phyloP scores from a whole-genome alignment of 2,113 vertebrate species.

The Tetrax tetrax region DNA sequence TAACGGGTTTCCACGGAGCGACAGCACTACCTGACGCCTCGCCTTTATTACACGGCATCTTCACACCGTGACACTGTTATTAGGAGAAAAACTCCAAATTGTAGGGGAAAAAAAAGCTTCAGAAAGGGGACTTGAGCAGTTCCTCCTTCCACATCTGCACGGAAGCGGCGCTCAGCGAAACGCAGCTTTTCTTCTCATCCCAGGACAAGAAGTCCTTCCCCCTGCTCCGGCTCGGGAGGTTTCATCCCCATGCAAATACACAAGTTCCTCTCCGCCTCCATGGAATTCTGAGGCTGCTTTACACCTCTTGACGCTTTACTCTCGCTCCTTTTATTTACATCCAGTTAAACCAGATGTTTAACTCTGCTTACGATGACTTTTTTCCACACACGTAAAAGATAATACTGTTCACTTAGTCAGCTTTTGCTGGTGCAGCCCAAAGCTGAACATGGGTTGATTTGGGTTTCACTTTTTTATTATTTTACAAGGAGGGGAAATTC shows the following conservation, averaged over 20 bases:
- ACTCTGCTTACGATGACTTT: background rate
- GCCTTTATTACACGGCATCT: background rate
- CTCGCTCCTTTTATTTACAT: background rate
- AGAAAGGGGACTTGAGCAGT: background rate
- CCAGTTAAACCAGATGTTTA: background rate
- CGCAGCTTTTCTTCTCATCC: background rate
- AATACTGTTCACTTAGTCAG: background rate
- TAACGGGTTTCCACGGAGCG: background rate
- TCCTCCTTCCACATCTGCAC: accelerated
- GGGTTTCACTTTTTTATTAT: background rate
- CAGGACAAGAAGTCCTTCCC: background rate
- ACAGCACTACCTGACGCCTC: background rate
- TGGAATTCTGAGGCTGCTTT: background rate
- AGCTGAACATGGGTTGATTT: accelerated
- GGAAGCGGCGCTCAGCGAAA: background rate
- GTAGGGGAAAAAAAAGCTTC: accelerated
- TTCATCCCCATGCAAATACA: background rate
- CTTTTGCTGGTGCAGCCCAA: background rate
- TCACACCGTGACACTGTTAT: background rate
- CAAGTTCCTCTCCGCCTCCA: background rate
- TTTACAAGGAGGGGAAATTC: background rate
- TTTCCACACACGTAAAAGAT: accelerated
- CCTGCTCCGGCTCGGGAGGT: no score
- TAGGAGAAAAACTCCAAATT: background rate
- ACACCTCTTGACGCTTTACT: background rate